Conservation (phyloP, 1,140 invertebrate species). For the Magallana angulata region DNA sequence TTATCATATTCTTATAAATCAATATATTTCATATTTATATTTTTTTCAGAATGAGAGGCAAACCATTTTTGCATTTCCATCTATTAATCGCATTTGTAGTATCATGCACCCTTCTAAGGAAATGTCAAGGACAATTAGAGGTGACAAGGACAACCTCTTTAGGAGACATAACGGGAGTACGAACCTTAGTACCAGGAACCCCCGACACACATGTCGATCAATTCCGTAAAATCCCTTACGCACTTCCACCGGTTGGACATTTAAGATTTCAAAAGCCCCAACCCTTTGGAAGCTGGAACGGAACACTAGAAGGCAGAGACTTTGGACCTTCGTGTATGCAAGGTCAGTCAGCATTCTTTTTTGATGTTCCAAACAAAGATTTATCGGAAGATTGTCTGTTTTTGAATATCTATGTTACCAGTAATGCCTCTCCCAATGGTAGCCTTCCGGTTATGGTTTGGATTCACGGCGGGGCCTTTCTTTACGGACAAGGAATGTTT, state of each 20-base stretch:
- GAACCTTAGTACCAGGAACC: not conserved
- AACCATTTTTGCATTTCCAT: too few species aligned
- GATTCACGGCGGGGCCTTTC: slow-evolving; percentile 97
- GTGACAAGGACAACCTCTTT: not conserved
- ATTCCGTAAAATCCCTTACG: slow-evolving; percentile 19
- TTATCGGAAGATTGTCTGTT: slow-evolving; percentile 68
- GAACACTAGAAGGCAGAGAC: slow-evolving; percentile 39
- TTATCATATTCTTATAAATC: too few species aligned
- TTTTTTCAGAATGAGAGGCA: too few species aligned
- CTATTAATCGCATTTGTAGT: too few species aligned
- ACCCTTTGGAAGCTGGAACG: not conserved
- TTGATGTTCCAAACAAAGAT: not conserved
- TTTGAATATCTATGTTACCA: slow-evolving; percentile 69
- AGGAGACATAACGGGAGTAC: not conserved
- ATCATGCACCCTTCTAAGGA: too few species aligned
- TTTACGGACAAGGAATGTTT: slow-evolving; percentile 88
- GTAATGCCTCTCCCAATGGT: slow-evolving; percentile 35
- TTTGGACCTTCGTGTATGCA: slow-evolving; percentile 48
- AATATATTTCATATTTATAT: too few species aligned
- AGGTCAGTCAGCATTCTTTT: not conserved
- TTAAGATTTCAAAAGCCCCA: slow-evolving; percentile 11
- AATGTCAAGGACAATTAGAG: not conserved
- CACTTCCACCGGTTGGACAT: not conserved
- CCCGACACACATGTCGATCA: not conserved
- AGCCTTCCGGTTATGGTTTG: slow-evolving; percentile 95